Conservation (phyloP, 2,888 invertebrate genomes). For the Hyposoter dolosus region DNA sequence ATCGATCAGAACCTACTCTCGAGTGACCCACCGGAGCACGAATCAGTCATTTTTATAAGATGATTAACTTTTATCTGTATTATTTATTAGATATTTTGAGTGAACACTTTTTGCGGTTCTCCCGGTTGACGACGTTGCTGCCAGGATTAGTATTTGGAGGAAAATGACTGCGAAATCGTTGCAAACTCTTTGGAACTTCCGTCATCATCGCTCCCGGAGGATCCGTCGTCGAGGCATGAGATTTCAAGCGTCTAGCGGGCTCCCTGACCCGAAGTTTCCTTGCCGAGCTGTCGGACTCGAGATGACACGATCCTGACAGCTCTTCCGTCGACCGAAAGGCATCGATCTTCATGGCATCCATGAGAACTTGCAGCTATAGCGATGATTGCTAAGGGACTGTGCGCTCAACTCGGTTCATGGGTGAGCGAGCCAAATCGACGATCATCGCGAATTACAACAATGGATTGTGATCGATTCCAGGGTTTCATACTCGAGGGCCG, state of each 20-base stretch:
- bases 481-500: too few species aligned
- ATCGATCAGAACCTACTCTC: neutral
- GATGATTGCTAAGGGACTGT: neutral
- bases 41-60: neutral
- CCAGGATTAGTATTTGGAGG: neutral
- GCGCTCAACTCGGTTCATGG: neutral
- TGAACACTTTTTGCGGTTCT: neutral
- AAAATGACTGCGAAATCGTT: neutral
- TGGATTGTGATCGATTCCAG: neutral
- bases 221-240: neutral
- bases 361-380: neutral
- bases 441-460: neutral
- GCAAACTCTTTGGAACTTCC: neutral
- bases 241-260: neutral
- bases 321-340: neutral
- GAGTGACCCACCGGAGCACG: neutral
- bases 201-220: neutral
- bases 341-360: neutral
- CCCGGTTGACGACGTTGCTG: neutral
- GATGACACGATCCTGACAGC: neutral
- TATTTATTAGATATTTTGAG: neutral
- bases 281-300: neutral
- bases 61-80: neutral
- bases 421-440: neutral
- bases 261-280: too few species aligned